Evolutionary conservation across 2,113 vertebrate species (phyloP).

Genomic region (Onychostoma macrolepis): DNA sequence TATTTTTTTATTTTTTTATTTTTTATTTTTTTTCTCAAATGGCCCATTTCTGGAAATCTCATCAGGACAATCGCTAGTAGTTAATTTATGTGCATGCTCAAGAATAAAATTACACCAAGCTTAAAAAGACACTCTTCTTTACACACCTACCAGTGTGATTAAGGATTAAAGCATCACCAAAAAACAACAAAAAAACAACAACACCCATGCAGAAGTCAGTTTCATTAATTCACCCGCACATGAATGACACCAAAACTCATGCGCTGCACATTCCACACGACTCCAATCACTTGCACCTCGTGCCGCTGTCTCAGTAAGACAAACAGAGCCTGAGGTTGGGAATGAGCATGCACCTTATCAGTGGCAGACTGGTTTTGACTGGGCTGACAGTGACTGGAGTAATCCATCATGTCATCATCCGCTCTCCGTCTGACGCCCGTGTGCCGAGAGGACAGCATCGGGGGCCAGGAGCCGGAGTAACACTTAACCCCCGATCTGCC

Average conservation of each 20-base stretch:
- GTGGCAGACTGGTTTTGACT: constrained; percentile 79
- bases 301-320: constrained; percentile 47
- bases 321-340: constrained; percentile 68
- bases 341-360: constrained; percentile 78
- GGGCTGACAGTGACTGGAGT: constrained; percentile 81
- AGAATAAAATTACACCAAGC: not conserved
- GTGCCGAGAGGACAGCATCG: constrained; percentile 51
- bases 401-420: constrained; percentile 86
- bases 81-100: not conserved
- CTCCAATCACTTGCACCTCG: not conserved
- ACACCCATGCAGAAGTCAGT: not conserved
- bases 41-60: not conserved
- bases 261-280: not conserved
- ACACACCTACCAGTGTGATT: not conserved
- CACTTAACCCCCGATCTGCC: constrained; percentile 80
- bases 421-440: constrained; percentile 73
- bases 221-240: not conserved
- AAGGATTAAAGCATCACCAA: not conserved
- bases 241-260: not conserved
- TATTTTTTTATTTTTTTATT: too few species aligned
- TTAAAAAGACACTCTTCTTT: not conserved
- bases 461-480: constrained; percentile 77
- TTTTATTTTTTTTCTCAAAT: not conserved
- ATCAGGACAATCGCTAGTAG: not conserved
- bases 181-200: not conserved